These are phyloP conservation scores for Drosophila persimilis DNA, from an alignment of 1,140 invertebrate species.

Conservation along the genomic window DNA sequence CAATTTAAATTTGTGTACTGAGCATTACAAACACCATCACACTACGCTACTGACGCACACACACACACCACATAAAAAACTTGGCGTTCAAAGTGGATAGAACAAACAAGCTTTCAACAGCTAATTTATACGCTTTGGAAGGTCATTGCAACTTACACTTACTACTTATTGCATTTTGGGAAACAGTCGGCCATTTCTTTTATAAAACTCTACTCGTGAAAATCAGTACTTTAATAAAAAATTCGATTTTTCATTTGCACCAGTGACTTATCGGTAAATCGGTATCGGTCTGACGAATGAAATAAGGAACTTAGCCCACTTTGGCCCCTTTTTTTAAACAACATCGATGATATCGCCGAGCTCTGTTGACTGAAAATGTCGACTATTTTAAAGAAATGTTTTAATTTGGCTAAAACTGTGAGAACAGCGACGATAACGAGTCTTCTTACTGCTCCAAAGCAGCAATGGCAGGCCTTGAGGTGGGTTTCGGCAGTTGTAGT, in stretches of 20 bases:
- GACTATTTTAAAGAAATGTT: slow-evolving; percentile 65
- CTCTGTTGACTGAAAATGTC: slow-evolving; percentile 39
- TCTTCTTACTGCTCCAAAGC: slow-evolving; percentile 31
- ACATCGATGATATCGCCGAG: no score
- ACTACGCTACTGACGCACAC: slow-evolving; percentile 19
- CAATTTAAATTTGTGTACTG: slow-evolving; percentile 76
- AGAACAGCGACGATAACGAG: slow-evolving; percentile 31
- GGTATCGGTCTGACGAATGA: no score
- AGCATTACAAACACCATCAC: slow-evolving; percentile 53
- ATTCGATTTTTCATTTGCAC: no score
- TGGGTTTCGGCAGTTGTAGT: not conserved
- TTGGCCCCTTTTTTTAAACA: no score
- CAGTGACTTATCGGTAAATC: no score
- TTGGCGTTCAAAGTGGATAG: slow-evolving; percentile 52
- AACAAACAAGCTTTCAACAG: slow-evolving; percentile 31
- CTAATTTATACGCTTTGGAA: not conserved
- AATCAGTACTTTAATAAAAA: no score
- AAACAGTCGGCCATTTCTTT: slow-evolving; percentile 30
- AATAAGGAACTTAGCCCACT: no score
- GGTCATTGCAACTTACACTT: slow-evolving; percentile 54
- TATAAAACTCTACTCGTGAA: slow-evolving; percentile 21
- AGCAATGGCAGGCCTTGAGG: slow-evolving; percentile 39
- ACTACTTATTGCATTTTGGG: slow-evolving; percentile 42
- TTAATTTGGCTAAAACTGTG: slow-evolving; percentile 61
- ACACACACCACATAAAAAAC: slow-evolving; percentile 41